These are phyloP conservation scores for Hippolais icterina DNA, from an alignment of 2,113 vertebrate species.

Conservation along the genomic window DNA sequence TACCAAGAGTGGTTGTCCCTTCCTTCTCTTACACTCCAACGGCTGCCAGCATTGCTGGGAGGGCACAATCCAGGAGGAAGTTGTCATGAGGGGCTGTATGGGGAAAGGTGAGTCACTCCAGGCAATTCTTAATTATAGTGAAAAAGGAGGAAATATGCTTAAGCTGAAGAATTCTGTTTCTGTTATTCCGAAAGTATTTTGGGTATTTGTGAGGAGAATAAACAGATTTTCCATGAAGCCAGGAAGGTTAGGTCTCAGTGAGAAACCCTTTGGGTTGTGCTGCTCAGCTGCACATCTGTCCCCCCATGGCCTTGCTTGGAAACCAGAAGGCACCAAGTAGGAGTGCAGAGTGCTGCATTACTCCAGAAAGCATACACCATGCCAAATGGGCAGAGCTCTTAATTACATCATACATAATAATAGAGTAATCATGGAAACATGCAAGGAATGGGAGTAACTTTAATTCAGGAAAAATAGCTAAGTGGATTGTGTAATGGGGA, in stretches of 20 bases:
- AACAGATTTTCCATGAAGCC: neutral
- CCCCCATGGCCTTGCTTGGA: neutral
- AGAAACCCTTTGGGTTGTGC: neutral
- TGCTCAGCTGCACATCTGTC: neutral
- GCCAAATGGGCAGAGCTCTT: conserved; percentile 31
- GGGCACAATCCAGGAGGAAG: neutral
- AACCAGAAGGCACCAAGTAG: neutral
- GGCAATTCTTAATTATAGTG: neutral
- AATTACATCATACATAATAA: conserved; percentile 38
- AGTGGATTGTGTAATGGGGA: conserved; percentile 6
- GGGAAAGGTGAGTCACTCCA: neutral
- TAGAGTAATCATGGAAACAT: conserved; percentile 28
- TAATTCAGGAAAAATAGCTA: conserved; percentile 37
- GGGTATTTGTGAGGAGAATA: neutral
- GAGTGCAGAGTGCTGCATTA: neutral
- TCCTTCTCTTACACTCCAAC: neutral
- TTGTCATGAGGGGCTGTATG: neutral
- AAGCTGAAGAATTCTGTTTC: neutral
- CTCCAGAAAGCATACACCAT: neutral
- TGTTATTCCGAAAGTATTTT: neutral
- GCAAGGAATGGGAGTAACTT: conserved; percentile 44
- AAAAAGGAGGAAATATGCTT: neutral
- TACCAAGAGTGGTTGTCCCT: neutral
- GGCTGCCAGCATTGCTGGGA: neutral
- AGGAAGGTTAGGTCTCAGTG: neutral